Percentiles rank a stretch among this genome's conserved stretches.
Conservation (phyloP, 2,797 vertebrate species). For the Neoniphon sammara region DNA sequence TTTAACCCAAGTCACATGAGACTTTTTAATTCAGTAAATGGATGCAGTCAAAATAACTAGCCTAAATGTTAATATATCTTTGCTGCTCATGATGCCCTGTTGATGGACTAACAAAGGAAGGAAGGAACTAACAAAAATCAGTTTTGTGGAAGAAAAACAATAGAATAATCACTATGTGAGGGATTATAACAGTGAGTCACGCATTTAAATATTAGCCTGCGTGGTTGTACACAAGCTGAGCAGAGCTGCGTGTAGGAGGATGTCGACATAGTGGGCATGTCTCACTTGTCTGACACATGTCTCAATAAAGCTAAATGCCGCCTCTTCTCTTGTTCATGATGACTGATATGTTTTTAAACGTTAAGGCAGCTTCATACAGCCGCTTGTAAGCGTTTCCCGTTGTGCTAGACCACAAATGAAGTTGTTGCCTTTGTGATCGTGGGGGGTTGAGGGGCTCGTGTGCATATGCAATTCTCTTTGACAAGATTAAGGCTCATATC, state of each 20-base stretch:
- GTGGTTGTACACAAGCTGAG: not conserved
- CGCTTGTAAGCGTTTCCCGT: constrained; percentile 10
- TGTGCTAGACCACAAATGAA: constrained; percentile 31
- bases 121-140: not conserved
- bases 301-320: not conserved
- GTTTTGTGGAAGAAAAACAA: not conserved
- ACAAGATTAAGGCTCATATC: constrained; percentile 73
- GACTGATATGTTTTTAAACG: constrained; percentile 38
- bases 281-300: not conserved
- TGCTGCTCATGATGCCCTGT: not conserved
- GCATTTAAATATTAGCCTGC: not conserved
- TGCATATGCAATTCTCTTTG: constrained; percentile 68
- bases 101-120: not conserved
- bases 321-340: not conserved
- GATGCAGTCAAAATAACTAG: not conserved
- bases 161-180: too few relatives aligned
- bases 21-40: not conserved
- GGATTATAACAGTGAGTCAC: not conserved
- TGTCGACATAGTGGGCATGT: not conserved
- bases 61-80: not conserved
- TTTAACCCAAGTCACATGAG: not conserved
- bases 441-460: constrained; percentile 25
- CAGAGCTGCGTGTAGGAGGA: not conserved
- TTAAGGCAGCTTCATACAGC: constrained; percentile 21
- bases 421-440: constrained; percentile 27